These are phyloP conservation scores for Brachycybe producta DNA, from an alignment of 2,888 invertebrate genomes.

Conservation along the genomic window DNA sequence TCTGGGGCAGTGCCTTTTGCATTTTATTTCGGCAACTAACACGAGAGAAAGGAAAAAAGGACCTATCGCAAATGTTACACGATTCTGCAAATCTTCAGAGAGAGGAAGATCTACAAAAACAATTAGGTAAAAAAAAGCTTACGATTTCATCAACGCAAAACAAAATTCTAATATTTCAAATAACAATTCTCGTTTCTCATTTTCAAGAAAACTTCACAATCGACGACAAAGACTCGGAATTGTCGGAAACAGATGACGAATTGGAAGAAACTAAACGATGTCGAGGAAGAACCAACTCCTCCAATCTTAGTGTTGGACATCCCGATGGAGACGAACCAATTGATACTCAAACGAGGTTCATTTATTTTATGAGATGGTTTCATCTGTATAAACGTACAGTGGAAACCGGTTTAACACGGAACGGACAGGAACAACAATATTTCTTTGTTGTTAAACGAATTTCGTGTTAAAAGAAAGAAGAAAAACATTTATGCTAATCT, in stretches of 20 bases:
- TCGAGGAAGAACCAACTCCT: too few species aligned
- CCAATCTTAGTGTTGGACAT: too few species aligned
- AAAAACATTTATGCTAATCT: too few species aligned
- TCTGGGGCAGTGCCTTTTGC: constrained; percentile 40
- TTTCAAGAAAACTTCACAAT: constrained; percentile 6
- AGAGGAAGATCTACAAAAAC: constrained; percentile 18
- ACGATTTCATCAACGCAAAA: neutral
- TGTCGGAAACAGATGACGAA: constrained; percentile 4
- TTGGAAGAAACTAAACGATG: too few species aligned
- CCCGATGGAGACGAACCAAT: too few species aligned
- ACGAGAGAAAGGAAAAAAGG: constrained; percentile 29
- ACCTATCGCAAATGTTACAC: constrained; percentile 21
- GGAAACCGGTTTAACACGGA: too few species aligned
- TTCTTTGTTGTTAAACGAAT: too few species aligned
- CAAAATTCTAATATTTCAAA: neutral
- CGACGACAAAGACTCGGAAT: constrained; percentile 9
- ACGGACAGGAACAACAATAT: too few species aligned
- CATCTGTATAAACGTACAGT: too few species aligned
- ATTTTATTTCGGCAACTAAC: constrained; percentile 36
- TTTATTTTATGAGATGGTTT: too few species aligned
- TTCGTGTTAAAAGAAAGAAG: too few species aligned
- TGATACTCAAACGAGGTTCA: too few species aligned
- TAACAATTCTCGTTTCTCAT: neutral
- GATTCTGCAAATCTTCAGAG: constrained; percentile 9
- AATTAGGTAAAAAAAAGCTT: constrained; percentile 10